Conservation (phyloP, 2,797 vertebrate species). For the Ispidina lecontei region DNA sequence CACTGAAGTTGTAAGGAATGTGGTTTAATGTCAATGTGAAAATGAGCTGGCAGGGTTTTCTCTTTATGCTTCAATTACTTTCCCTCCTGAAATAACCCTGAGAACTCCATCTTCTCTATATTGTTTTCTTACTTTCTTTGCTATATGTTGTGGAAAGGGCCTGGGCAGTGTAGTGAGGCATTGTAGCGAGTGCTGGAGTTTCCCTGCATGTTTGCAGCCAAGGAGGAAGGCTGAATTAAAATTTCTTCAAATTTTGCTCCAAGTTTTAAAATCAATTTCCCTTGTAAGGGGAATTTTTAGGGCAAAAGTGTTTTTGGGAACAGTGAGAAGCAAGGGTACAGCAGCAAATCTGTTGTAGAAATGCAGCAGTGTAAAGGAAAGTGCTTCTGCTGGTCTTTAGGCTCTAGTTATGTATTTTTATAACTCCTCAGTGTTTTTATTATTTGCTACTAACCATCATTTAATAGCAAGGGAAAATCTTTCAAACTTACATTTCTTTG, state of each 20-base stretch:
- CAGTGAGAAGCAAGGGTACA: not conserved
- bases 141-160: not conserved
- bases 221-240: conserved; percentile 24
- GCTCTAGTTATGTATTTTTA: conserved; percentile 59
- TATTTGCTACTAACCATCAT: conserved; percentile 45
- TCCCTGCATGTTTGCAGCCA: not conserved
- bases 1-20: conserved; percentile 39
- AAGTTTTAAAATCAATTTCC: not conserved
- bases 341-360: conserved; percentile 4
- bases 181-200: not conserved
- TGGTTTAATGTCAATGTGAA: conserved; percentile 47
- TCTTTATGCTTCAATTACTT: conserved; percentile 47
- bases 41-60: conserved; percentile 45
- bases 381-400: conserved; percentile 39
- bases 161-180: not conserved
- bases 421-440: conserved; percentile 32
- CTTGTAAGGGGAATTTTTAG: conserved; percentile 12
- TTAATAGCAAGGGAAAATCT: conserved; percentile 51
- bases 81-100: conserved; percentile 54
- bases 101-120: not conserved
- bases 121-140: not conserved
- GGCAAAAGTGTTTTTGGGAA: not conserved
- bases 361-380: not conserved
- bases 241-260: not conserved
- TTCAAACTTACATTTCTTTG: conserved; percentile 49